Base-by-base conservation (phyloP, 2,113 vertebrate species). In the Micromys minutus region DNA sequence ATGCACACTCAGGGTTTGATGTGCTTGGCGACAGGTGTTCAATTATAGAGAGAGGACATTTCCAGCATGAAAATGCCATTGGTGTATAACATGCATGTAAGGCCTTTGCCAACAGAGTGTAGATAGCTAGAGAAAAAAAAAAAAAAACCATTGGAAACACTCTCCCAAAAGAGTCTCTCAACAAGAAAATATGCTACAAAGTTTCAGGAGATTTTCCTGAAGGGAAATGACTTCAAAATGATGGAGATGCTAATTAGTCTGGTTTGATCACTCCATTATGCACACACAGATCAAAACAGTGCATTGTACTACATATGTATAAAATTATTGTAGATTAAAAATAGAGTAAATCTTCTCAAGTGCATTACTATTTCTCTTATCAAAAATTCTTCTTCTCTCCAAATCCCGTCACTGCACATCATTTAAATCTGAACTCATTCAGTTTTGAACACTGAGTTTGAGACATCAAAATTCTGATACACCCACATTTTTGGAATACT, bases 41-140 rank as follows among this genome's bases (percentile, higher is more conserved):
- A 50, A 50, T 95, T 97, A 95, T 65, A 83, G 79, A 97, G 81
- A 97, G 29, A 55, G 94, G 17, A 19, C 12, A 31, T 94, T 94
- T 97, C 76, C 0, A 0, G 79, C 89, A 93, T 63, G 89, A 96
- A 92, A 87, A 74, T 97, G 86, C 87, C 94, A 91, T 75, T 2
- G 2, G 17, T 90, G 31, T 93, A 87, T 65, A 72, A 39, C 55
- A 84, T 36, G 81, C 69, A 15, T 34, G 29, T 88, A 55, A 69
- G 87, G 57, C 57, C 24, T 92, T 85, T 47, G 59, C 69, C 59
- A 93, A 42, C 22, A 31, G 59, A 55, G 80, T 10, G 5, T 63
- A n/a, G 1, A 50, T 74, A 87, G 65, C 24, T 42, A 86, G 63
- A 95, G 42, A 0, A 34, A 36, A 0, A 29, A 39, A 87, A 81